Percentiles rank a stretch among this genome's conserved stretches.
phyloP scores from a whole-genome alignment of 1,140 invertebrate genomes.

The Lordiphosa stackelbergi region DNA sequence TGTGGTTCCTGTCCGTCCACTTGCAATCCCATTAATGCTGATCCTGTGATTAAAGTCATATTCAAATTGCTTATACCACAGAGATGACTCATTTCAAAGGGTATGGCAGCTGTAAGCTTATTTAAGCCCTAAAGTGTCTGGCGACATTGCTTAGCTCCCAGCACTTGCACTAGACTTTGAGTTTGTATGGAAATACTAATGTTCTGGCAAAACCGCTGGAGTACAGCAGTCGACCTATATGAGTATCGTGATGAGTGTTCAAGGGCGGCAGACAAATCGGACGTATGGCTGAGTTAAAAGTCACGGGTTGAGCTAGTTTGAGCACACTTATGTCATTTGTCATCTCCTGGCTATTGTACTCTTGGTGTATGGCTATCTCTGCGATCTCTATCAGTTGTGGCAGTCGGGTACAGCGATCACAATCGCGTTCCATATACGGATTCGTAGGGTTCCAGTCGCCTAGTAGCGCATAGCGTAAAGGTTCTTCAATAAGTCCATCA shows the following conservation, averaged over 20 bases:
- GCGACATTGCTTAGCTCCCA: not conserved
- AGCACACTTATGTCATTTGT: slow-evolving; percentile 18
- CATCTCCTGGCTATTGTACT: slow-evolving; percentile 3
- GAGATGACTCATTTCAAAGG: slow-evolving; percentile 9
- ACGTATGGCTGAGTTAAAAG: not conserved
- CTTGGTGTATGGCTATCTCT: slow-evolving; percentile 24
- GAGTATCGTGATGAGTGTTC: not conserved
- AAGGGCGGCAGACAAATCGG: slow-evolving; percentile 23
- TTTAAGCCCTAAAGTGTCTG: not conserved
- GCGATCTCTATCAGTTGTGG: slow-evolving; percentile 14
- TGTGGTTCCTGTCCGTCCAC: not conserved
- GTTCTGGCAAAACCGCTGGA: slow-evolving; percentile 12
- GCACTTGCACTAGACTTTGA: slow-evolving; percentile 13
- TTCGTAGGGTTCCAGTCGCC: slow-evolving; percentile 37
- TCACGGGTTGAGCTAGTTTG: not conserved
- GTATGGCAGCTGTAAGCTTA: not conserved
- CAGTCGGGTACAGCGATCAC: slow-evolving; percentile 10
- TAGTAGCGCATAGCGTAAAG: slow-evolving; percentile 7
- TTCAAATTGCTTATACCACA: slow-evolving; percentile 14
- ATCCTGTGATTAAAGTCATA: slow-evolving; percentile 7
- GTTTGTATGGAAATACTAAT: slow-evolving; percentile 6
- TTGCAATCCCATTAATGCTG: slow-evolving; percentile 25
- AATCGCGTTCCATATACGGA: slow-evolving; percentile 14
- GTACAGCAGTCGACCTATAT: slow-evolving; percentile 1
- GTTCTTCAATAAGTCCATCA: not conserved